Evolutionary conservation across 2,888 invertebrate species (phyloP), one percentile per base, ranked within the genome.

Genomic region (Drosophila robusta): DNA sequence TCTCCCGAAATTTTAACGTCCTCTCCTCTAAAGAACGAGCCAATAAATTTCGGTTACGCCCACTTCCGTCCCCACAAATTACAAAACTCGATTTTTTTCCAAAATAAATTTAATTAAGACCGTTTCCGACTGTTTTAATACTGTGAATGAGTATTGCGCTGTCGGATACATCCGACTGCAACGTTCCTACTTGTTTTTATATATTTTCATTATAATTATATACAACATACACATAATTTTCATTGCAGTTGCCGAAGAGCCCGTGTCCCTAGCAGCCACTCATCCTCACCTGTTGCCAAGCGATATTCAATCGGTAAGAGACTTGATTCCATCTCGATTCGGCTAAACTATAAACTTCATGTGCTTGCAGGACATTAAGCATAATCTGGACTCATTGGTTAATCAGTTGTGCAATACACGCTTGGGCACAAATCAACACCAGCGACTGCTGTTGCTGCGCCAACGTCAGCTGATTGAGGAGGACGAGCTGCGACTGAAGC

Each of bases 381-480:
- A 91, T 67, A 92, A 92, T 81, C 72, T 92, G 61, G 92, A 92
- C 70, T 89, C 90, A 2, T 80, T 91, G 64, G 90, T 92, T 12
- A 91, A 90, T 66, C 91, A 91, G 54, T 75, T 92, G 70, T 90
- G 91, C 64, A 90, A 90, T 51, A 89, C 91, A 36, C 90, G 91
- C 5, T 84, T 92, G 64, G 92, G 92, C 44, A 90, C 92, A 14
- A 92, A 91, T 62, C 90, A 91, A 51, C 91, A 92, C 42, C 92
- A 92, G 69, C 90, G 92, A 42, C 75, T 92, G 22, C 65, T 91
- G 38, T 79, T 92, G 9, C 67, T 92, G 18, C 80, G 92, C 14
- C 92, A 92, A 72, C 91, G 92, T 22, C 92, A 92, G 62, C 90
- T 92, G 34, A 91, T 92, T 29, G 92, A 92, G 82, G 92, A 92